Evolutionary conservation across 1,140 invertebrate species (phyloP).

Genomic region (Nasonia longicornis): DNA sequence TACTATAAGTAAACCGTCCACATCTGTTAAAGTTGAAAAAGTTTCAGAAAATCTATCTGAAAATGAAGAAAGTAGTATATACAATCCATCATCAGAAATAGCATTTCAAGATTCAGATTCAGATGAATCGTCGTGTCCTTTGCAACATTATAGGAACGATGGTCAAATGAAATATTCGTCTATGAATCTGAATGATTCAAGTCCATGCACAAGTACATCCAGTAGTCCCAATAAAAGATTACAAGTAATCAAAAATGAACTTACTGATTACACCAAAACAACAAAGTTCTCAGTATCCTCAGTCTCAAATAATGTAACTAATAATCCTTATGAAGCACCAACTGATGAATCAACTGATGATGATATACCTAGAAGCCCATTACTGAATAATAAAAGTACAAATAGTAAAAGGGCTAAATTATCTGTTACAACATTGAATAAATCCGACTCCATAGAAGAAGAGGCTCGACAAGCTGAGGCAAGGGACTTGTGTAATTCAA

Average conservation of each 20-base stretch:
- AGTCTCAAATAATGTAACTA: background rate
- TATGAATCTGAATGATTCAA: constrained; percentile 38
- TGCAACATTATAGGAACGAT: constrained; percentile 57
- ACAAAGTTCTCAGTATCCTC: background rate
- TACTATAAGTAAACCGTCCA: background rate
- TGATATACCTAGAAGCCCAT: constrained; percentile 24
- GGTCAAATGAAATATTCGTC: constrained; percentile 48
- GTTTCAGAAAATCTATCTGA: constrained; percentile 26
- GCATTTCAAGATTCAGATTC: constrained; percentile 57
- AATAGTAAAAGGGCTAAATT: constrained; percentile 29
- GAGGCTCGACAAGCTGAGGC: background rate
- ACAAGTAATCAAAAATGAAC: background rate
- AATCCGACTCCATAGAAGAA: constrained; percentile 1
- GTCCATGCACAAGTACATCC: background rate
- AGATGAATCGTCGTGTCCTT: constrained; percentile 51
- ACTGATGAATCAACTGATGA: constrained; percentile 29
- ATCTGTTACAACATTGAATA: constrained; percentile 10
- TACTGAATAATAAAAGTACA: constrained; percentile 19
- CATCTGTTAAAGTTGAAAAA: background rate
- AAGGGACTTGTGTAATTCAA: constrained; percentile 35
- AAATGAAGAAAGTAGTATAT: constrained; percentile 7
- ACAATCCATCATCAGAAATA: constrained; percentile 18
- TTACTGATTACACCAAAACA: background rate
- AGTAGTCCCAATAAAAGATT: constrained; percentile 12
- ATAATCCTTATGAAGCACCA: background rate